A percentile compares a stretch with the other conserved stretches of the same genome.
phyloP scores from a whole-genome alignment of 2,113 vertebrate species.

The Brachirus orientalis region DNA sequence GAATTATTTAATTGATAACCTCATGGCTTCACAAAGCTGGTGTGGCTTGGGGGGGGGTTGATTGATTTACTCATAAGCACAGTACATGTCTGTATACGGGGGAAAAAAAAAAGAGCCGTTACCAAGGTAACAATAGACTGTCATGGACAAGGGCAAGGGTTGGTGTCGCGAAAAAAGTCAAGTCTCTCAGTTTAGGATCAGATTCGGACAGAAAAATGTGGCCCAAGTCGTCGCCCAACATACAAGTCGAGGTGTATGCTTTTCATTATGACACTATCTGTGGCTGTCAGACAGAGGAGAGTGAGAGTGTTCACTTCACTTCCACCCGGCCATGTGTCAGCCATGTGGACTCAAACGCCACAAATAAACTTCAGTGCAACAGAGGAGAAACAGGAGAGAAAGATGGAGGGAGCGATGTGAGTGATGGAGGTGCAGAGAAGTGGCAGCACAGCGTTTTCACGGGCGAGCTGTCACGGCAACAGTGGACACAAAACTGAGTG shows the following conservation, averaged over 20 bases:
- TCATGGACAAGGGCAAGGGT: no score
- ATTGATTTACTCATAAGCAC: no score
- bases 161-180: no score
- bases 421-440: conserved; percentile 17
- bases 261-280: conserved; percentile 21
- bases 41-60: no score
- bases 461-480: conserved; percentile 49
- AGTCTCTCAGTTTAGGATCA: no score
- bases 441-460: conserved; percentile 44
- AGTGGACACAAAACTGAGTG: conserved; percentile 18
- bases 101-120: no score
- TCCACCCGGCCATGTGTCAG: conserved; percentile 55
- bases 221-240: no score
- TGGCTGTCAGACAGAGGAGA: conserved; percentile 17
- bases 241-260: conserved; percentile 5
- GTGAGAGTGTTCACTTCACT: conserved; percentile 28
- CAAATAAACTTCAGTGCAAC: conserved; percentile 33
- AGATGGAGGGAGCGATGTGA: neutral
- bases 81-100: no score
- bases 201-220: no score
- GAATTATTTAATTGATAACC: no score
- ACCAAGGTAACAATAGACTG: no score
- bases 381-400: conserved; percentile 12
- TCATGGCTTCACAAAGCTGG: no score
- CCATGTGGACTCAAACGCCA: conserved; percentile 37